Evolutionary conservation across 92 coral and sea anemone genomes (phyloP).

Genomic region (Heliopora coerulea): DNA sequence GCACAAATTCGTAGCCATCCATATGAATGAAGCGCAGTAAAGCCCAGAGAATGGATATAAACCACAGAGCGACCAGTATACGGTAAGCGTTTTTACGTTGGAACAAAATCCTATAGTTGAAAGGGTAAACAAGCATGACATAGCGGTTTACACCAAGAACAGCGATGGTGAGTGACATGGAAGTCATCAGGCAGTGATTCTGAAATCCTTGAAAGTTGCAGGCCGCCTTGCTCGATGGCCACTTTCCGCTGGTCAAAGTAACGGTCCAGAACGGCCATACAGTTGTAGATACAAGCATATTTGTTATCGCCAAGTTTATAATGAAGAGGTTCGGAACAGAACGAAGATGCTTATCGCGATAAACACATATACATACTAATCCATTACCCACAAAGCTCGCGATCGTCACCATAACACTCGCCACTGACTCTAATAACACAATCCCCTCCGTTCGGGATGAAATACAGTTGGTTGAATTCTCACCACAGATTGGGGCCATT

Average conservation of each 20-base stretch:
- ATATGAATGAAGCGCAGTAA: slow-evolving; percentile 19
- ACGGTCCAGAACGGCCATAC: slow-evolving; percentile 37
- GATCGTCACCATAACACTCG: slow-evolving; percentile 10
- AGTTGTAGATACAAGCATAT: slow-evolving; percentile 1
- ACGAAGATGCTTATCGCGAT: slow-evolving; percentile 32
- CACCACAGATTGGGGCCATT: slow-evolving; percentile 14
- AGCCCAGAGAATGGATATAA: slow-evolving; percentile 21
- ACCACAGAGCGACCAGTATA: slow-evolving; percentile 11
- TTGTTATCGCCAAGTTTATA: slow-evolving; percentile 23
- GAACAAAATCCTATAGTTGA: slow-evolving; percentile 19
- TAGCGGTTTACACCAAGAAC: slow-evolving; percentile 25
- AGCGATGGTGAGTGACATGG: slow-evolving; percentile 12
- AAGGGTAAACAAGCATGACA: slow-evolving; percentile 26
- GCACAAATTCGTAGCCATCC: slow-evolving; percentile 10
- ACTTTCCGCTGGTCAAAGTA: slow-evolving; percentile 18
- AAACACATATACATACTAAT: slow-evolving; percentile 34
- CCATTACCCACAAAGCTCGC: slow-evolving; percentile 7
- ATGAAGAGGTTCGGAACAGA: slow-evolving; percentile 18
- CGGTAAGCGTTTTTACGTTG: slow-evolving; percentile 12
- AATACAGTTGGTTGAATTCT: slow-evolving; percentile 25
- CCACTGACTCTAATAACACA: slow-evolving; percentile 11
- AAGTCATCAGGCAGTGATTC: slow-evolving; percentile 33
- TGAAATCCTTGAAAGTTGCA: slow-evolving; percentile 35
- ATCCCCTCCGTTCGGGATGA: neutral
- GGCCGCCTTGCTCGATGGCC: slow-evolving; percentile 2